Evolutionary conservation across 1,140 invertebrate species (phyloP), one percentile per base, ranked within the genome.

Genomic region (Oryctes rhinoceros): DNA sequence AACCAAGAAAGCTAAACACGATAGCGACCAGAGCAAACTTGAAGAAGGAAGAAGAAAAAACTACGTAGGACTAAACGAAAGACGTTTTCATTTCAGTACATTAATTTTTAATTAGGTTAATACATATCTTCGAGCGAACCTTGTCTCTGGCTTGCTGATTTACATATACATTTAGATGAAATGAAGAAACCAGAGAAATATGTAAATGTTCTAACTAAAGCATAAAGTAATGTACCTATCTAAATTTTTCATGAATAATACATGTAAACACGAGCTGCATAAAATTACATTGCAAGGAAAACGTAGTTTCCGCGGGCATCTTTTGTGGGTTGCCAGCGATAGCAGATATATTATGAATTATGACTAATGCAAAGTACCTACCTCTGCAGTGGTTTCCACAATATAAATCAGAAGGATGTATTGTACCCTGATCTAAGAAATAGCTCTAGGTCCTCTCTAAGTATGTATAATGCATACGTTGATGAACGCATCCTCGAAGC

Each of bases 241-340:
- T n/a, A 59, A 59, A 59, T 18, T 59, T 59, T 59, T 59, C 18
- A 59, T 59, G 53, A 59, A 59, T 59, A 18, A 59, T 59, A 18
- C 6, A 59, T 59, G 53, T 59, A 59, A 59, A 59, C 18, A 59
- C 18, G 18, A 59, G 53, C 5, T 18, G 53, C 15, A 59, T 59
- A 59, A 59, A 59, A 59, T 59, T 59, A 59, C 18, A 6, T 6
- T 59, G n/a, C 18, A 6, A 18, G 15, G 15, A 59, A 59, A 15
- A 7, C 5, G 53, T 7, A 59, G 18, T 18, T 59, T n/a, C 20
- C 53, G n/a, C 18, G n/a, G n/a, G 53, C 53, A 18, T 18, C 18
- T 18, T n/a, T 4, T 59, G 24, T 30, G 24, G 18, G 15, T n/a
- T 59, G 18, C 53, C 13, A 30, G 24, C 2, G 53, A 6, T 59